Percentiles rank a stretch among this genome's conserved stretches.
Evolutionary conservation across 2,113 vertebrate genomes (phyloP).

Genomic region (Gorsachius goisagi): DNA sequence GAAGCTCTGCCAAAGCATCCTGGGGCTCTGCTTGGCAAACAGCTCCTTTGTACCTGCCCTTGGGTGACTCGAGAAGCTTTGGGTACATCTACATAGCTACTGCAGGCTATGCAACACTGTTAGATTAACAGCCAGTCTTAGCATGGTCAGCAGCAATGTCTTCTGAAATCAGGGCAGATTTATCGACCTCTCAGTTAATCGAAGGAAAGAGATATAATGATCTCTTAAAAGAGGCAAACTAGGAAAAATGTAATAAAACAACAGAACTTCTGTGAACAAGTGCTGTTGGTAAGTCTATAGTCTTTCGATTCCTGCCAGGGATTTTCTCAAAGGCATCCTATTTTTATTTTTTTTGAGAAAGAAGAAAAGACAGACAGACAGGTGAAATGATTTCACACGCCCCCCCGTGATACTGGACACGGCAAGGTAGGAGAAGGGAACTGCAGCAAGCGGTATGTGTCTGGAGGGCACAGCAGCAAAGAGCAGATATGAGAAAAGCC

Average conservation of each 20-base stretch:
- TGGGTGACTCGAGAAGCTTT: neutral
- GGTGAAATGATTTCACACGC: neutral
- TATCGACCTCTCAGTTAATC: neutral
- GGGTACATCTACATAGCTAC: neutral
- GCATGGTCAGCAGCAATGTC: neutral
- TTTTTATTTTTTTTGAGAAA: neutral
- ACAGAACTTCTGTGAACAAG: neutral
- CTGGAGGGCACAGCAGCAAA: neutral
- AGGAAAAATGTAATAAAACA: neutral
- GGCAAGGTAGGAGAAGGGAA: neutral
- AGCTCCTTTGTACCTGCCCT: neutral
- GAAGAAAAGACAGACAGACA: neutral
- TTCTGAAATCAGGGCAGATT: neutral
- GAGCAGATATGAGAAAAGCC: neutral
- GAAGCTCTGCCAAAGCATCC: neutral
- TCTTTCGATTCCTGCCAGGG: neutral
- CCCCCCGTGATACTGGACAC: fast-evolving
- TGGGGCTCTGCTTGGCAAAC: neutral
- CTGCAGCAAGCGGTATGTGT: fast-evolving
- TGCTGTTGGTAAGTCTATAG: neutral
- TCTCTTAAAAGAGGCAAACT: neutral
- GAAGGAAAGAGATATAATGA: neutral
- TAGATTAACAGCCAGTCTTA: neutral
- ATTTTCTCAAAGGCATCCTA: neutral
- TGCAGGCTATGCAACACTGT: fast-evolving